phyloP scores from a whole-genome alignment of 1,140 invertebrate genomes.

The Conus ventricosus region DNA sequence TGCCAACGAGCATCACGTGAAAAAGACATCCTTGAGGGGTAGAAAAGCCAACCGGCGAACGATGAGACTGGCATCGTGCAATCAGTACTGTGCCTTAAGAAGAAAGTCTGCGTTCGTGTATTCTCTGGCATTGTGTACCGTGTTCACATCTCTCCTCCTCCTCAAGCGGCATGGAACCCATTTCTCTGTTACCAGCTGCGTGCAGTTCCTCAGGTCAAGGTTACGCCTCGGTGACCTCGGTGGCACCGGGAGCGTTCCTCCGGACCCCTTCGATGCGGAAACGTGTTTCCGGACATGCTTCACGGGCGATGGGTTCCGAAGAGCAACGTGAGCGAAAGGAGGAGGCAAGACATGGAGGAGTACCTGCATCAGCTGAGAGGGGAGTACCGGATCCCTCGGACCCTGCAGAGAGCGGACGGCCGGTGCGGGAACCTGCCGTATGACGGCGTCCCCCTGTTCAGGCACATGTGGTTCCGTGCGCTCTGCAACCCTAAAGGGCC shows the following conservation, averaged over 20 bases:
- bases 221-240: not conserved
- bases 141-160: not conserved
- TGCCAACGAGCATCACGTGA: too few species aligned
- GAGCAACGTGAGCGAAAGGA: slow-evolving; percentile 16
- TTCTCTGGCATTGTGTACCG: not conserved
- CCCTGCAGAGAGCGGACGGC: slow-evolving; percentile 38
- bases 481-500: slow-evolving; percentile 40
- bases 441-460: not conserved
- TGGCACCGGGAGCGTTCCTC: not conserved
- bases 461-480: slow-evolving; percentile 40
- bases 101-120: not conserved
- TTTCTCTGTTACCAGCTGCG: not conserved
- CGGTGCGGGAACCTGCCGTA: slow-evolving; percentile 42
- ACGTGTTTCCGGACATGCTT: slow-evolving; percentile 38
- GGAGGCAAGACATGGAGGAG: slow-evolving; percentile 29
- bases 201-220: too few species aligned
- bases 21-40: too few species aligned
- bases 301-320: slow-evolving; percentile 35
- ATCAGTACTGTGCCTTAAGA: not conserved
- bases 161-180: not conserved
- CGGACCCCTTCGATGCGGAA: not conserved
- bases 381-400: slow-evolving; percentile 32
- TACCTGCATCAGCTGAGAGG: slow-evolving; percentile 32
- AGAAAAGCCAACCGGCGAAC: too few species aligned
- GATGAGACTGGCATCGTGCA: too few species aligned